phyloP scores from a whole-genome alignment of 2,888 invertebrate genomes.

The Odontomyia ornata region DNA sequence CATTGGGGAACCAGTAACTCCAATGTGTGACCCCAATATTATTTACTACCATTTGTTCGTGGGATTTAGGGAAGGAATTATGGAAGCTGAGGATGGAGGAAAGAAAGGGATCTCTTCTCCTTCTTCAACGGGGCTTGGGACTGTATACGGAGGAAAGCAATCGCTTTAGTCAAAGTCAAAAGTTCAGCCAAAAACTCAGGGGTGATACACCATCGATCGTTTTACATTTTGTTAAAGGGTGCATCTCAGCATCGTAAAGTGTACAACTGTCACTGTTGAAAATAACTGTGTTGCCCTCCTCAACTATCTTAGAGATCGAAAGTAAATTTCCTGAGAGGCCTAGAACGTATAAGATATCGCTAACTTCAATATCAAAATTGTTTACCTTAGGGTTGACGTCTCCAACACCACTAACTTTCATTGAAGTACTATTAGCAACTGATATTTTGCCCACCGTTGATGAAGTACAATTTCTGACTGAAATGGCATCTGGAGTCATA shows the following conservation, averaged over 20 bases:
- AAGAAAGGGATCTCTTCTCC: no score
- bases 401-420: neutral
- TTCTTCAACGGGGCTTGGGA: no score
- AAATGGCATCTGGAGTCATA: constrained; percentile 4
- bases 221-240: neutral
- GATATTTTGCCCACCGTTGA: neutral
- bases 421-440: neutral
- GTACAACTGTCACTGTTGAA: neutral
- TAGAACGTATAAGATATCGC: neutral
- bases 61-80: no score
- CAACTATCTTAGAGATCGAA: constrained; percentile 1
- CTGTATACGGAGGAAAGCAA: no score
- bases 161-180: no score
- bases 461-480: constrained; percentile 1
- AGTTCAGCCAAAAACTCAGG: no score
- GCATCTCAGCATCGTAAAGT: neutral
- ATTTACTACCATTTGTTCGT: no score
- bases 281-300: neutral
- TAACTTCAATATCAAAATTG: constrained; percentile 12
- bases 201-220: neutral
- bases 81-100: no score
- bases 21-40: no score
- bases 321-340: constrained; percentile 3
- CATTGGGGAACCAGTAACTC: no score
- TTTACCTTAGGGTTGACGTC: constrained; percentile 1